phyloP scores from a whole-genome alignment of 2,888 invertebrate genomes.

The Timema cristinae region DNA sequence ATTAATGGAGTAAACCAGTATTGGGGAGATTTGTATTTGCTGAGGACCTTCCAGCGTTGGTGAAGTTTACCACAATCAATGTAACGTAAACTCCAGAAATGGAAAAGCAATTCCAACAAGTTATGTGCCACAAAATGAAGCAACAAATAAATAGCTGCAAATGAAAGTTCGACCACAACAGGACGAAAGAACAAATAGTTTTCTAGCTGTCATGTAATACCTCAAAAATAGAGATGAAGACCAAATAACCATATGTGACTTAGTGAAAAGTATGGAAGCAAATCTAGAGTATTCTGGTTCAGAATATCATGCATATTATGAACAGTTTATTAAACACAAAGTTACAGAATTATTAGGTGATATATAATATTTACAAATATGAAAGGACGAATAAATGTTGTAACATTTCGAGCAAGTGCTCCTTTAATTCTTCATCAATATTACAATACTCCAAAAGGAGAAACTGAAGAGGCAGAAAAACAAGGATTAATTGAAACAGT shows the following conservation, averaged over 20 bases:
- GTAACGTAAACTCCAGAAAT: too few relatives aligned
- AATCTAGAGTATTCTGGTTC: background rate
- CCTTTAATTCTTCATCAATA: too few relatives aligned
- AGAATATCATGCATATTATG: background rate
- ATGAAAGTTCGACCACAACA: background rate
- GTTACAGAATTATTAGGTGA: background rate
- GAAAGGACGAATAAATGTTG: background rate
- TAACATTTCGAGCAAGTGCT: conserved; percentile 7
- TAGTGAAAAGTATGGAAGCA: background rate
- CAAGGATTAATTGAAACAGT: too few relatives aligned
- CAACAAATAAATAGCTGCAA: background rate
- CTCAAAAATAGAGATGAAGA: background rate
- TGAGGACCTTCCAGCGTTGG: background rate
- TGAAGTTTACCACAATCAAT: too few relatives aligned
- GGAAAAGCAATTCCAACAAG: too few relatives aligned
- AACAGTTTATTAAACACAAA: background rate
- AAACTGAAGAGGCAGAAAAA: too few relatives aligned
- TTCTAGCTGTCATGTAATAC: background rate
- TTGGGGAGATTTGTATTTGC: background rate
- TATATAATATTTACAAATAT: background rate
- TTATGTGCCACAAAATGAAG: background rate
- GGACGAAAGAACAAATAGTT: background rate
- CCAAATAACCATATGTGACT: background rate
- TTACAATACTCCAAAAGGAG: too few relatives aligned
- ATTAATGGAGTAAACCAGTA: background rate